Percentiles rank a stretch among this genome's conserved stretches.
Conservation (phyloP, 2,888 invertebrate species). For the Cheilosia soror region DNA sequence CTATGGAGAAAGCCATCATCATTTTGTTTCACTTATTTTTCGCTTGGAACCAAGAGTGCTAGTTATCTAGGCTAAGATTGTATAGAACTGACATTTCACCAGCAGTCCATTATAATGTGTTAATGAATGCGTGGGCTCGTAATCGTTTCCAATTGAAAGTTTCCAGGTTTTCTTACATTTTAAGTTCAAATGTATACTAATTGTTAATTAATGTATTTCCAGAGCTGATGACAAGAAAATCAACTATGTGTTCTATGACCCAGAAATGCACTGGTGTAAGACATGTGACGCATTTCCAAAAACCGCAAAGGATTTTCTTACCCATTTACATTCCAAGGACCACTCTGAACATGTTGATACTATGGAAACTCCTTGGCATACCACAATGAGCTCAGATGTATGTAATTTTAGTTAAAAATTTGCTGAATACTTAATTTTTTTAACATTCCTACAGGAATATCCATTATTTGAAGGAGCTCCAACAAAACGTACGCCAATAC, state of each 20-base stretch:
- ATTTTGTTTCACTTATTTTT: too few relatives aligned
- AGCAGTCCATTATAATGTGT: too few relatives aligned
- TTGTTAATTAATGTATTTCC: not conserved
- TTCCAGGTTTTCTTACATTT: too few relatives aligned
- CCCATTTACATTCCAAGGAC: constrained; percentile 91
- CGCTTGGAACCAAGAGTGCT: too few relatives aligned
- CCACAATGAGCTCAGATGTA: constrained; percentile 80
- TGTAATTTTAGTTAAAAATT: constrained; percentile 51
- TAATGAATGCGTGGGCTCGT: too few relatives aligned
- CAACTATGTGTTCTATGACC: constrained; percentile 94
- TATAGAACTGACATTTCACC: too few relatives aligned
- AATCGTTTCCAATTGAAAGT: too few relatives aligned
- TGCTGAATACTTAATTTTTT: not conserved
- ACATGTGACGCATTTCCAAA: constrained; percentile 94
- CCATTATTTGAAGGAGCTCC: constrained; percentile 89
- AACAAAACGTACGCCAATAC: constrained; percentile 91
- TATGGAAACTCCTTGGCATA: constrained; percentile 83
- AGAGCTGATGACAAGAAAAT: constrained; percentile 83
- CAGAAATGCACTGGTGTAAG: constrained; percentile 95
- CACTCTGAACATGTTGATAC: constrained; percentile 85
- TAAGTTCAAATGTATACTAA: too few relatives aligned
- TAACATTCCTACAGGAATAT: constrained; percentile 84
- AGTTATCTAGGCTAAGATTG: too few relatives aligned
- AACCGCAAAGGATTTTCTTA: constrained; percentile 93
- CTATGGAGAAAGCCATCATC: too few relatives aligned